Evolutionary conservation across 2,113 vertebrate genomes (phyloP), one percentile per base, ranked within the genome.

Genomic region (Nothobranchius furzeri): DNA sequence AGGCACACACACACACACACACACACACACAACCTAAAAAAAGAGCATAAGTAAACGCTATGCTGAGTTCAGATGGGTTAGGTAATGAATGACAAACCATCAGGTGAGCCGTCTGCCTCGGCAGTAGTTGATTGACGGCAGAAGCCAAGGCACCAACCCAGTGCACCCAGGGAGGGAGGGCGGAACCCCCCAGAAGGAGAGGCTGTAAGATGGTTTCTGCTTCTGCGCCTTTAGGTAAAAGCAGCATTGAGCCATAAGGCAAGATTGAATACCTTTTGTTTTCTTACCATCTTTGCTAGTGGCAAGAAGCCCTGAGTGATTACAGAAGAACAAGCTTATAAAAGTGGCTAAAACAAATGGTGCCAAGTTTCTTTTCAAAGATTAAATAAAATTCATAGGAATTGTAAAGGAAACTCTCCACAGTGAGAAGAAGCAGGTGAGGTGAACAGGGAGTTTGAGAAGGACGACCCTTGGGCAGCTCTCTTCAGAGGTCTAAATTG

Each of bases 401-500:
- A 24, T 51, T n/a, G 4, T 40, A 37, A 37, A 51, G n/a, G n/a
- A 24, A 20, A 2, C 54, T 57, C 11, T 45, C n/a, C 6, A 63
- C 25, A 37, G 6, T 62, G 15, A 62, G 47, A 50, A 17, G 30
- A 63, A 24, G 2, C 8, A 20, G 7, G 4, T 35, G 9, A 51
- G 11, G 35, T 51, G 47, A n/a, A 50, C 35, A 5, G 36, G 35
- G 17, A 51, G 24, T 40, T 14, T 51, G 36, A 30, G 12, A n/a
- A 49, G 14, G 8, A 51, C 24, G 17, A 4, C 36, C 12, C 10
- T 37, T 52, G 36, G 17, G 17, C 20, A 53, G 12, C 12, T 64
- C 62, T 49, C 13, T 37, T 62, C 47, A 49, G 35, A n/a, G 58
- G 45, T 58, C 55, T 42, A 58, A 45, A 58, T 20, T 58, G 37